phyloP scores from a whole-genome alignment of 1,140 invertebrate species.

The Diprion similis region DNA sequence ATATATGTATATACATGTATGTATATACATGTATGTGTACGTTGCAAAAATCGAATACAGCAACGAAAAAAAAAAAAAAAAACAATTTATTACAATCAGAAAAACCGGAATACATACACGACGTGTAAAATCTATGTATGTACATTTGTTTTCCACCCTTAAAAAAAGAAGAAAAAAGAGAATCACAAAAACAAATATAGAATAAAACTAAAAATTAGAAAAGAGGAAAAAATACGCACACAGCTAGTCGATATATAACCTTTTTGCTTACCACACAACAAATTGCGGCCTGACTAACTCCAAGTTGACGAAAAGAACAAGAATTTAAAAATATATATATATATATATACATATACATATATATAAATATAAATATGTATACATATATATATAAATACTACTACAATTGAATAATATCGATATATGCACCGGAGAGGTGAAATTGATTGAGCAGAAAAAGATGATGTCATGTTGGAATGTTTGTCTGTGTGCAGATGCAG shows the following conservation, averaged over 20 bases:
- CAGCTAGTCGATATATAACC: slow-evolving; percentile 17
- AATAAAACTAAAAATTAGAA: slow-evolving; percentile 21
- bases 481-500: slow-evolving; percentile 65
- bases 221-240: slow-evolving; percentile 25
- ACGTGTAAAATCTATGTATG: slow-evolving; percentile 14
- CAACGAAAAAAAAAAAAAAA: slow-evolving; percentile 3
- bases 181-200: slow-evolving; percentile 29
- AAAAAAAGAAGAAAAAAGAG: slow-evolving; percentile 26
- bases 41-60: slow-evolving; percentile 7
- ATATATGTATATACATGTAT: too few species aligned
- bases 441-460: slow-evolving; percentile 31
- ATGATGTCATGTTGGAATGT: slow-evolving; percentile 60
- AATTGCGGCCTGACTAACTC: too few species aligned
- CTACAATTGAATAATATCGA: too few species aligned
- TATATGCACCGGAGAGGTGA: neutral
- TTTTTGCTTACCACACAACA: too few species aligned
- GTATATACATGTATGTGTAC: neutral
- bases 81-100: neutral
- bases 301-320: slow-evolving; percentile 21
- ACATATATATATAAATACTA: too few species aligned
- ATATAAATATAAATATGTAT: too few species aligned
- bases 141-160: neutral
- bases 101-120: neutral
- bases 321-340: slow-evolving; percentile 22
- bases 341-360: too few species aligned